Base-by-base conservation (phyloP, 1,140 invertebrate genomes). In the Rhyacophila brunnea region DNA sequence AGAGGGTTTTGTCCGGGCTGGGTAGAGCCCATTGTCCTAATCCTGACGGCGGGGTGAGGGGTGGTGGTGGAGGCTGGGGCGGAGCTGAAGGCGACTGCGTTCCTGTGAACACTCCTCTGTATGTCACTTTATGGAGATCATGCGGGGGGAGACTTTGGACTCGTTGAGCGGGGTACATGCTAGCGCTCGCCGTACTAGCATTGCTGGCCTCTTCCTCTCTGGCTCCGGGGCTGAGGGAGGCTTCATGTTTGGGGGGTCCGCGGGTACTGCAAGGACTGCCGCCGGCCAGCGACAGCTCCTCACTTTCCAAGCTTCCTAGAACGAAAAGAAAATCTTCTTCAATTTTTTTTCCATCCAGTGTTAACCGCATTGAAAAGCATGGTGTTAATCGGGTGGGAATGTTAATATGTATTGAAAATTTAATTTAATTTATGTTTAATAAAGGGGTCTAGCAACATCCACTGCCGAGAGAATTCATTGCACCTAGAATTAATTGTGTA, bases 281-380 rank as follows among this genome's bases (percentile, higher is more conserved):
- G 32, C 71, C 71, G 55, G 81, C 83, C 68, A 88, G 73, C 1
- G 87, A 88, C 18, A 91, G 74, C 69, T 91, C 88, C 69, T 90
- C 87, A 36, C 86, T 85, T 66, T 89, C 85, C 73, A 91, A 80
- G 58, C 85, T 85, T 75, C 89, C 89, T 91, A 79, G 11, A 85
- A 81, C 68, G 54, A 68, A 60, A 57, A 49, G 68, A 62, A 68
- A 36, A 48, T 28, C 2, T 13, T 13, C 11, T 11, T 45, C 10
- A 54, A 11, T 36, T 46, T 18, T 20, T 28, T 28, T 28, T 28
- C 23, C 23, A 28, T 28, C 23, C 23, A 28, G 23, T 28, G 9
- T 3, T 5, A 28, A 28, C 23, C 9, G 23, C 23, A 28, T 28
- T 28, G 23, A 5, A 5, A 9, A 9, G 23, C 9, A 5, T 5